These are phyloP conservation scores for Apistogramma diplotaenia DNA, from an alignment of 2,113 vertebrate genomes.

Conservation along the genomic window DNA sequence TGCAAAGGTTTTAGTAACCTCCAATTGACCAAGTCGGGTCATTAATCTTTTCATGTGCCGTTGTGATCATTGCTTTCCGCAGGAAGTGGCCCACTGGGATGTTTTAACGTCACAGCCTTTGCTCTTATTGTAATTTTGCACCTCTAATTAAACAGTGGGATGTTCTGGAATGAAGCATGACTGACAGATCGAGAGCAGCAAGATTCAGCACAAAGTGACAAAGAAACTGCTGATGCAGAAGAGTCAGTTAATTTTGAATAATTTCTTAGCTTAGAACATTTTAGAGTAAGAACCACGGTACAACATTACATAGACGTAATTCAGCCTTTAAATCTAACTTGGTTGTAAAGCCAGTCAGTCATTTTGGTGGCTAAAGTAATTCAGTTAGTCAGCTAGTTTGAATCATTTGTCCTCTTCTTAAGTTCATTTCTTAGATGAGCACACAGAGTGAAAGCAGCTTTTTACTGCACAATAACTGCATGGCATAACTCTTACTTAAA, in stretches of 20 bases:
- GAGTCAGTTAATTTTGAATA: background rate
- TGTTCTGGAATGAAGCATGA: background rate
- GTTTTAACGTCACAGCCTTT: too few relatives aligned
- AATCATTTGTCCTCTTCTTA: background rate
- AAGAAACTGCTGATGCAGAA: background rate
- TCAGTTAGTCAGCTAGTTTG: background rate
- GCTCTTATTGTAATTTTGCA: background rate
- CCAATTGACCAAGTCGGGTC: background rate
- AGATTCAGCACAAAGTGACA: background rate
- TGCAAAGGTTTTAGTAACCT: background rate
- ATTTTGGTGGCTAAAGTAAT: background rate
- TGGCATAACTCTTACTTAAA: background rate
- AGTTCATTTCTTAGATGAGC: background rate
- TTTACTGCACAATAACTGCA: background rate
- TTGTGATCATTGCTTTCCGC: background rate
- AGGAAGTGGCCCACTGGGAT: too few relatives aligned
- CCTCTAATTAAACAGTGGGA: background rate
- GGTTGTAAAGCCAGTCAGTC: background rate
- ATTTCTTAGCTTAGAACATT: background rate
- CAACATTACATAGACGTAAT: background rate
- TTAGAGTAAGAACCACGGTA: background rate
- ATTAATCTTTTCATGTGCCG: background rate
- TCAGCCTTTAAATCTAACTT: background rate
- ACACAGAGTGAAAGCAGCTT: background rate
- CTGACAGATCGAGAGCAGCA: background rate